phyloP scores from a whole-genome alignment of 2,113 vertebrate species.

The Nestor notabilis region DNA sequence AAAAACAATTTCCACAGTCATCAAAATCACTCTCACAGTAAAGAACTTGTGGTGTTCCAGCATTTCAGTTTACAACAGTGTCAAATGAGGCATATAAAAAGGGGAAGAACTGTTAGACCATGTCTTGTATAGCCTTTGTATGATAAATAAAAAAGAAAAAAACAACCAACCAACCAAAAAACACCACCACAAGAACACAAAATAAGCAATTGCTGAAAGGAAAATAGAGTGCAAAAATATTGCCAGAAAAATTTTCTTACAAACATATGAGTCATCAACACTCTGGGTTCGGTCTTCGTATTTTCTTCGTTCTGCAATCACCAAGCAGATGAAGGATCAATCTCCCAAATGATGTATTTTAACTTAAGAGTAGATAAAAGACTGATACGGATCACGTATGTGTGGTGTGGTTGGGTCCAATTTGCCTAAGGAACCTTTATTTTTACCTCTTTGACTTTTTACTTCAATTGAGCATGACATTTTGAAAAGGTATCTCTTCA shows the following conservation, averaged over 20 bases:
- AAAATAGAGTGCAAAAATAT: background rate
- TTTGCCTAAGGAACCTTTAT: background rate
- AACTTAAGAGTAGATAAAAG: background rate
- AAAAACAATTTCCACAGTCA: background rate
- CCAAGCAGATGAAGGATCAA: background rate
- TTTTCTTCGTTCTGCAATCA: background rate
- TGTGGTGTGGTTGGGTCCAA: background rate
- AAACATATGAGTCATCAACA: background rate
- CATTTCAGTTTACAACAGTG: background rate
- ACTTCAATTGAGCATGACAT: background rate
- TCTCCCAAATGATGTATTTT: background rate
- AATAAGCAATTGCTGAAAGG: background rate
- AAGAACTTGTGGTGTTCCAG: background rate
- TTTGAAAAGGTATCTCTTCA: background rate
- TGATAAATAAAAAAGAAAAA: fast-evolving
- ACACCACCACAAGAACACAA: background rate
- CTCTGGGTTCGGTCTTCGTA: background rate
- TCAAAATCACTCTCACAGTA: background rate
- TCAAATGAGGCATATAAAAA: background rate
- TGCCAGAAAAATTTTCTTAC: background rate
- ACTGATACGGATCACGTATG: background rate
- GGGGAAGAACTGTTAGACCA: background rate
- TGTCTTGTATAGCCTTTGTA: background rate
- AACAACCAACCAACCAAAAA: fast-evolving
- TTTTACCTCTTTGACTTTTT: background rate